These are phyloP conservation scores for Hanleya hanleyi DNA, from an alignment of 2,888 invertebrate species.

Conservation along the genomic window DNA sequence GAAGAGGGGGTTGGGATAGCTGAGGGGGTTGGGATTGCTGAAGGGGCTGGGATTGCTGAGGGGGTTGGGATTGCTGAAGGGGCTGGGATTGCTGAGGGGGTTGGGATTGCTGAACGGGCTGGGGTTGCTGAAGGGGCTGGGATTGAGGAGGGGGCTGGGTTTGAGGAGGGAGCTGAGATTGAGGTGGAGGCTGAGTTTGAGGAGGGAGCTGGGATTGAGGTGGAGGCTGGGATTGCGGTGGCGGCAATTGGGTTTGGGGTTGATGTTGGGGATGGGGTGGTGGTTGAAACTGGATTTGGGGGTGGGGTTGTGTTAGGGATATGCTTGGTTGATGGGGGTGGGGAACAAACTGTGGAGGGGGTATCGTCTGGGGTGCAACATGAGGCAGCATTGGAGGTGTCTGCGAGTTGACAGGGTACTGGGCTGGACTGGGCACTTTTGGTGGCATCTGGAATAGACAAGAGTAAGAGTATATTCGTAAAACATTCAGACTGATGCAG, in stretches of 20 bases:
- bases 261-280: neutral
- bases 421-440: neutral
- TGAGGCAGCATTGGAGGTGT: neutral
- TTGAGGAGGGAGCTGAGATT: neutral
- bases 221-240: conserved; percentile 1
- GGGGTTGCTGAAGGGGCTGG: neutral
- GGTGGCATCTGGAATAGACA: conserved; percentile 4
- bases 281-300: neutral
- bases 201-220: neutral
- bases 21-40: no score
- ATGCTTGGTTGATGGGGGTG: neutral
- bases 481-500: no score
- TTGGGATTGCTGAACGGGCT: neutral
- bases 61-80: neutral
- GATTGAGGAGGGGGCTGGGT: neutral
- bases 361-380: neutral
- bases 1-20: no score
- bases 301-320: neutral
- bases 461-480: no score
- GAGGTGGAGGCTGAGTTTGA: neutral
- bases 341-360: neutral
- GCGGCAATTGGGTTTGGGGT: conserved; percentile 1
- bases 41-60: neutral
- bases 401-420: neutral
- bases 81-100: conserved; percentile 1